Percentiles rank a stretch among this genome's conserved stretches.
Conservation (phyloP, 2,113 vertebrate genomes). For the Canis aureus region DNA sequence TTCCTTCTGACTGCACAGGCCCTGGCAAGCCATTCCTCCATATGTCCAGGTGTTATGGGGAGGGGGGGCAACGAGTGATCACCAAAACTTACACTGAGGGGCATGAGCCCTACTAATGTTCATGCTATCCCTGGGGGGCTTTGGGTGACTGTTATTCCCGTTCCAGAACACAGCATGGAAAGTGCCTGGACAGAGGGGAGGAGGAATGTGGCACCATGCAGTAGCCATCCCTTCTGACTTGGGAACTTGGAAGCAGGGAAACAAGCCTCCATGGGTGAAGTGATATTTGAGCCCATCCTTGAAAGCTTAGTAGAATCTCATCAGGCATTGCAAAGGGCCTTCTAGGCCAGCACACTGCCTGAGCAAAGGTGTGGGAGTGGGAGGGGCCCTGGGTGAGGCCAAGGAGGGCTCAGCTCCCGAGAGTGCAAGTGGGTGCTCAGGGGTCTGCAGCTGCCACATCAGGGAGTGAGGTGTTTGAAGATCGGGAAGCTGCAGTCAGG, state of each 20-base stretch:
- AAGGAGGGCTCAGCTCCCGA: not conserved
- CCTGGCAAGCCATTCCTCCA: not conserved
- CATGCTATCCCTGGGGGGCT: not conserved
- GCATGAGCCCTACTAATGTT: not conserved
- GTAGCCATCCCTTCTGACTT: not conserved
- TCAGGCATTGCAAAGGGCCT: not conserved
- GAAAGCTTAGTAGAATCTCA: not conserved
- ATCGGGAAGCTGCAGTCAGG: accelerated
- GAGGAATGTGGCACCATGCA: accelerated
- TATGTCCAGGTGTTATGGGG: accelerated
- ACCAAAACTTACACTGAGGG: accelerated
- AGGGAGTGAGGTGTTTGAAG: not conserved
- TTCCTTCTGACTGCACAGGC: not conserved
- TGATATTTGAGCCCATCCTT: not conserved
- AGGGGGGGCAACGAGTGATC: accelerated
- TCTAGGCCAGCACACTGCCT: not conserved
- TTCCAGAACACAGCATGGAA: not conserved
- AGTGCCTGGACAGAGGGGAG: accelerated
- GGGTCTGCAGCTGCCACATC: not conserved
- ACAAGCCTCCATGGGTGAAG: not conserved
- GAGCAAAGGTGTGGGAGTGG: not conserved
- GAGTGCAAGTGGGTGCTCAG: accelerated
- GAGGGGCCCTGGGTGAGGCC: accelerated
- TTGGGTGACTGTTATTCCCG: accelerated
- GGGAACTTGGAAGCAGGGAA: not conserved